Evolutionary conservation across 2,113 vertebrate species (phyloP), one percentile per base, ranked within the genome.

Genomic region (Erpornis zantholeuca): DNA sequence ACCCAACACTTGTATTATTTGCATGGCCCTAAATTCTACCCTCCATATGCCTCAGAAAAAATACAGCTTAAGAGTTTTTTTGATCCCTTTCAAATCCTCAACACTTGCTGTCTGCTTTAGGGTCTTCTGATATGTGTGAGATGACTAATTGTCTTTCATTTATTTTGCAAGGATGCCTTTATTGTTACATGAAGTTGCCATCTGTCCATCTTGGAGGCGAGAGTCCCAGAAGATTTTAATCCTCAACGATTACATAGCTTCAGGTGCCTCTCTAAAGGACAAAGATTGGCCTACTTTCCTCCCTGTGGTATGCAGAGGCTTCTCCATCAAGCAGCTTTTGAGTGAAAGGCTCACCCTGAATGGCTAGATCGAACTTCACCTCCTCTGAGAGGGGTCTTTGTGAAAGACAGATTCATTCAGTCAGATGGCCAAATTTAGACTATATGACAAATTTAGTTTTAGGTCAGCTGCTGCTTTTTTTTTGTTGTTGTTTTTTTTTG

Each of bases 221-320:
- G n/a, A 93, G 71, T 90, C 86, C 25, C 68, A 59, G 86, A 66
- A 87, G 85, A 69, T 72, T 89, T 93, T 45, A 97, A 94, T 73
- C 88, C 50, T 90, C 76, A 59, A 6, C 23, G 38, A 53, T 81
- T 70, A 68, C 31, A 83, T 1, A 63, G 31, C 29, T 94, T 90
- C 88, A 92, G 92, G 91, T 93, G 60, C 38, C 38, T 92, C 64
- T 82, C 54, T 21, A 54, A 88, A 95, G 76, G 76, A 88, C 25
- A 61, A 77, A 77, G 88, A 81, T 9, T 68, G 76, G 75, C 92
- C 79, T 88, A 77, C 60, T 94, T 95, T 88, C 79, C 80, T 53
- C 76, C 27, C 50, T 42, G 68, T 52, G 50, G n/a, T 53, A 53
- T 31, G 50, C 53, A 65, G 66, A 82, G 65, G 22, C 33, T 90